phyloP scores from a whole-genome alignment of 1,140 invertebrate species.

The Caenorhabditis inopinata region DNA sequence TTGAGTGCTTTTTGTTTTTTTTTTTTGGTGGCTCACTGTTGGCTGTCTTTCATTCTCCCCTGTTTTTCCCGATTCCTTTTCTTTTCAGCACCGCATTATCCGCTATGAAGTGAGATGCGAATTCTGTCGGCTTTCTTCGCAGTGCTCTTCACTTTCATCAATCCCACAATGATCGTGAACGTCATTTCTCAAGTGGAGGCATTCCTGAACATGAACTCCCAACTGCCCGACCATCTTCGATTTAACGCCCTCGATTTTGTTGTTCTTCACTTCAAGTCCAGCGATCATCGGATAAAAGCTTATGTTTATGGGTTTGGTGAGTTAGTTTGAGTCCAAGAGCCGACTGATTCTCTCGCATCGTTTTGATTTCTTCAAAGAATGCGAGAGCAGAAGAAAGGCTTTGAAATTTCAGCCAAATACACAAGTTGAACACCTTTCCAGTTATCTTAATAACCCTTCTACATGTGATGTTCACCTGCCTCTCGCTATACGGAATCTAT shows the following conservation, averaged over 20 bases:
- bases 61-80: no score
- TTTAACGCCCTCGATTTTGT: neutral
- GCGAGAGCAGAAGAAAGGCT: no score
- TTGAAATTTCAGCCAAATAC: no score
- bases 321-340: no score
- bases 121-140: slow-evolving; percentile 49
- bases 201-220: neutral
- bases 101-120: slow-evolving; percentile 38
- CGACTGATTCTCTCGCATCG: no score
- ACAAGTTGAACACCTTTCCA: no score
- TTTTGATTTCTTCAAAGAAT: no score
- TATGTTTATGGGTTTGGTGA: slow-evolving; percentile 10
- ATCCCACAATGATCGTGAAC: slow-evolving; percentile 46
- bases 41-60: neutral
- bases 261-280: slow-evolving; percentile 7
- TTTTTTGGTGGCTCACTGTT: neutral
- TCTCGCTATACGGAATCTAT: slow-evolving; percentile 45
- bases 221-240: neutral
- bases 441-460: slow-evolving; percentile 13
- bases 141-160: slow-evolving; percentile 48
- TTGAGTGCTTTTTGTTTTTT: neutral
- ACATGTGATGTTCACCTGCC: slow-evolving; percentile 39
- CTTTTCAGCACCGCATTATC: neutral
- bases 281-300: slow-evolving; percentile 5
- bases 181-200: slow-evolving; percentile 32